Evolutionary conservation across 2,888 invertebrate genomes (phyloP).

Genomic region (Pristionchus maxplancki): DNA sequence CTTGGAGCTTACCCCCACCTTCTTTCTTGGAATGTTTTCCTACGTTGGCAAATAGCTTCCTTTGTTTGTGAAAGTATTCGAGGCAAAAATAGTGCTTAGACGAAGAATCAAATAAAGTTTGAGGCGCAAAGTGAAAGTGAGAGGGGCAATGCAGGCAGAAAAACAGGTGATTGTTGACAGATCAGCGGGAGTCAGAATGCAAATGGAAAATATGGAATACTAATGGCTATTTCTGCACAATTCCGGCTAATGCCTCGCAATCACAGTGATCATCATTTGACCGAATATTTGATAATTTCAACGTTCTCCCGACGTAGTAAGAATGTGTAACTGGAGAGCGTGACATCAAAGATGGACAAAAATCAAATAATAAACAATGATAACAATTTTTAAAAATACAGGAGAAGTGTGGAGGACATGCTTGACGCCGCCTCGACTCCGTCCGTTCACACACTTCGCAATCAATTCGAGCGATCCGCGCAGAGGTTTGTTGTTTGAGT

Average conservation of each 20-base stretch:
- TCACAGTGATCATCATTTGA: too few relatives aligned
- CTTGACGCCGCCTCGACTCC: constrained; percentile 50
- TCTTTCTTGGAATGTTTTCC: constrained; percentile 15
- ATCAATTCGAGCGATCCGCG: constrained; percentile 56
- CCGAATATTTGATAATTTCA: too few relatives aligned
- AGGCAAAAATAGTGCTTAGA: background rate
- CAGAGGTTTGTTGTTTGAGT: constrained; percentile 8
- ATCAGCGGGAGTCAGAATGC: too few relatives aligned
- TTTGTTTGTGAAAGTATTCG: constrained; percentile 43
- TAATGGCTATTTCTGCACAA: too few relatives aligned
- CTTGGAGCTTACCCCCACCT: background rate
- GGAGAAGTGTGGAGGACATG: constrained; percentile 55
- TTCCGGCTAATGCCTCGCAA: too few relatives aligned
- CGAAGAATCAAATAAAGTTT: background rate
- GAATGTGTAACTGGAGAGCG: too few relatives aligned
- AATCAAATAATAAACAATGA: background rate
- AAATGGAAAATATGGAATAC: too few relatives aligned
- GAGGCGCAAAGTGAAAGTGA: background rate
- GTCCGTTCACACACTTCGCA: constrained; percentile 54
- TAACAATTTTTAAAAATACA: background rate
- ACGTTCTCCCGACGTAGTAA: too few relatives aligned
- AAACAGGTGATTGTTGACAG: background rate
- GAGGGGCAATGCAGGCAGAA: background rate
- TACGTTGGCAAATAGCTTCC: background rate
- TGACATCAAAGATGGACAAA: background rate